phyloP scores from a whole-genome alignment of 2,797 vertebrate genomes.

The Cuculus canorus region DNA sequence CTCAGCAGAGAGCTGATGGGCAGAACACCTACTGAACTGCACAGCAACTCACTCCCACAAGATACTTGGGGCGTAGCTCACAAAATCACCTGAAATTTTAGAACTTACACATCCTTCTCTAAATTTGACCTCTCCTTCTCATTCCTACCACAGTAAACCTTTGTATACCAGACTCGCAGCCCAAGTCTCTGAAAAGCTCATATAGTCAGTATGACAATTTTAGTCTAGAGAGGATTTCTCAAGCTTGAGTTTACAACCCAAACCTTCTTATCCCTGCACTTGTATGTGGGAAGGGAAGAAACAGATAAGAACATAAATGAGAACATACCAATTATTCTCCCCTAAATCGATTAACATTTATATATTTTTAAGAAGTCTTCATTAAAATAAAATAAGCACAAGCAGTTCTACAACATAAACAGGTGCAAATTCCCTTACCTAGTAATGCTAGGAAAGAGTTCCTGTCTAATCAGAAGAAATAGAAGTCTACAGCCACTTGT shows the following conservation, averaged over 20 bases:
- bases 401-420: not conserved
- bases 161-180: fast-evolving
- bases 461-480: not conserved
- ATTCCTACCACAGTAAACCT: not conserved
- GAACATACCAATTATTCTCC: not conserved
- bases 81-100: not conserved
- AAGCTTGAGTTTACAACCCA: not conserved
- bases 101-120: not conserved
- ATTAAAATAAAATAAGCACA: not conserved
- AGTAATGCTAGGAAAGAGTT: not conserved
- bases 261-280: not conserved
- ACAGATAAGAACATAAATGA: not conserved
- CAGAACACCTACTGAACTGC: not conserved
- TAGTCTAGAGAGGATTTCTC: not conserved
- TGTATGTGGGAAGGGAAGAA: not conserved
- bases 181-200: not conserved
- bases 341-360: not conserved
- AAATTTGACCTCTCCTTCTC: not conserved
- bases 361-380: not conserved
- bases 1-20: not conserved
- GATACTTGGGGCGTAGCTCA: not conserved
- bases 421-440: not conserved
- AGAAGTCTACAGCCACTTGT: not conserved
- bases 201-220: not conserved
- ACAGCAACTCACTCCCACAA: not conserved